These are phyloP conservation scores for Nemurella pictetii DNA, from an alignment of 2,888 invertebrate genomes.

Conservation along the genomic window DNA sequence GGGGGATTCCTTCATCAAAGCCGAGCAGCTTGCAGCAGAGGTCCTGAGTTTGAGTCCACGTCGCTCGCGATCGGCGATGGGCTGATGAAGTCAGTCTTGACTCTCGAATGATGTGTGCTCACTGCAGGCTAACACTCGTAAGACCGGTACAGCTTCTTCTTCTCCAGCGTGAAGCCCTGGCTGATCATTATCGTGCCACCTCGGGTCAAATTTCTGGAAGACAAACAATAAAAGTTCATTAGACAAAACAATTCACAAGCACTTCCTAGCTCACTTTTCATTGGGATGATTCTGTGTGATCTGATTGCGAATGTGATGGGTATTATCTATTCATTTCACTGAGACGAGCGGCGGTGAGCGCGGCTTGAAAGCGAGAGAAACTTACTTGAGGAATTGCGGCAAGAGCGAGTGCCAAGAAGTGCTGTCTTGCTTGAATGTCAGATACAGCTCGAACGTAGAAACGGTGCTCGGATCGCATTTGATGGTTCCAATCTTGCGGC, in stretches of 20 bases:
- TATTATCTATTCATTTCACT: neutral
- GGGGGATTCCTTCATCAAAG: slow-evolving; percentile 15
- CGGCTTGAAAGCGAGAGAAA: slow-evolving; percentile 45
- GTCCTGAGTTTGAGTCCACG: slow-evolving; percentile 28
- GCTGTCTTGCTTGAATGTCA: slow-evolving; percentile 84
- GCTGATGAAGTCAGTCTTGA: slow-evolving; percentile 42
- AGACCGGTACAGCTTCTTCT: slow-evolving; percentile 88
- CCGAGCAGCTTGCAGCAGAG: neutral
- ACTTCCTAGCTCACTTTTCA: too few relatives aligned
- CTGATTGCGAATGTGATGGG: neutral
- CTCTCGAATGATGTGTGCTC: slow-evolving; percentile 41
- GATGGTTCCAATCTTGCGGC: slow-evolving; percentile 76
- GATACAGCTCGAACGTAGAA: slow-evolving; percentile 87
- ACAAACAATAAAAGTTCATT: slow-evolving; percentile 42
- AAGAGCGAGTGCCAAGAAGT: slow-evolving; percentile 85
- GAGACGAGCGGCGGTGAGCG: too few relatives aligned
- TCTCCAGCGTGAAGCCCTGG: slow-evolving; percentile 84
- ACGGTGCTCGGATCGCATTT: slow-evolving; percentile 85
- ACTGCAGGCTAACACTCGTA: slow-evolving; percentile 52
- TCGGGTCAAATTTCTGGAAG: slow-evolving; percentile 77
- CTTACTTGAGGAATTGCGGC: slow-evolving; percentile 90
- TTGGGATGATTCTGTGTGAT: too few relatives aligned
- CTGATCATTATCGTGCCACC: slow-evolving; percentile 87
- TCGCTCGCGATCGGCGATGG: too few relatives aligned
- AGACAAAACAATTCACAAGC: slow-evolving; percentile 16